Percentiles rank a stretch among this genome's conserved stretches.
Conservation (phyloP, 2,888 invertebrate genomes). For the Metallyticus violacea region DNA sequence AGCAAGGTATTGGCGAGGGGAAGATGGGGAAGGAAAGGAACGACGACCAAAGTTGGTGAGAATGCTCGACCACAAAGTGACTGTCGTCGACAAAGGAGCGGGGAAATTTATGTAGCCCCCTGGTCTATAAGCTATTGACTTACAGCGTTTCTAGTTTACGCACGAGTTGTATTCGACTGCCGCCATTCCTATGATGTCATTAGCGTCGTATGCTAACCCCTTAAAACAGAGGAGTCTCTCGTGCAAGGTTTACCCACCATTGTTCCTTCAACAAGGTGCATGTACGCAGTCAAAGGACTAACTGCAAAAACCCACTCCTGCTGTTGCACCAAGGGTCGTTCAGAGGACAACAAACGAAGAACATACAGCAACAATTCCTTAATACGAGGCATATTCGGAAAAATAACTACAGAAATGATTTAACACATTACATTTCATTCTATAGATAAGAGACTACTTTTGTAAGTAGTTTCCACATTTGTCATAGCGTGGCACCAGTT, state of each 20-base stretch:
- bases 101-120: slow-evolving; percentile 14
- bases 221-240: not conserved
- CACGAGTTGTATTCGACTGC: not conserved
- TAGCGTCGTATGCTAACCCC: slow-evolving; percentile 3
- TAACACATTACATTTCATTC: too few relatives aligned
- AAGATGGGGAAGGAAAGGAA: not conserved
- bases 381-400: too few relatives aligned
- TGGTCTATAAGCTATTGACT: slow-evolving; percentile 13
- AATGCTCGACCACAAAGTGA: slow-evolving; percentile 2
- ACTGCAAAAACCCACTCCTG: not conserved
- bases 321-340: not conserved
- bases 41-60: not conserved
- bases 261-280: slow-evolving; percentile 2
- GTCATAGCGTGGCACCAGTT: too few relatives aligned
- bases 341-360: not conserved
- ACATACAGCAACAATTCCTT: not conserved
- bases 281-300: not conserved
- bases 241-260: not conserved
- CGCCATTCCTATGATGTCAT: slow-evolving; percentile 17
- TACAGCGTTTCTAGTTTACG: slow-evolving; percentile 14
- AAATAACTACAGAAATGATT: too few relatives aligned
- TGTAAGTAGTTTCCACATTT: too few relatives aligned
- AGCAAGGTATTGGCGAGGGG: not conserved
- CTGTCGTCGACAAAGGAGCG: not conserved
- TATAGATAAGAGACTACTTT: too few relatives aligned